Conservation (phyloP, 1,140 invertebrate species). For the Gryllus bimaculatus region DNA sequence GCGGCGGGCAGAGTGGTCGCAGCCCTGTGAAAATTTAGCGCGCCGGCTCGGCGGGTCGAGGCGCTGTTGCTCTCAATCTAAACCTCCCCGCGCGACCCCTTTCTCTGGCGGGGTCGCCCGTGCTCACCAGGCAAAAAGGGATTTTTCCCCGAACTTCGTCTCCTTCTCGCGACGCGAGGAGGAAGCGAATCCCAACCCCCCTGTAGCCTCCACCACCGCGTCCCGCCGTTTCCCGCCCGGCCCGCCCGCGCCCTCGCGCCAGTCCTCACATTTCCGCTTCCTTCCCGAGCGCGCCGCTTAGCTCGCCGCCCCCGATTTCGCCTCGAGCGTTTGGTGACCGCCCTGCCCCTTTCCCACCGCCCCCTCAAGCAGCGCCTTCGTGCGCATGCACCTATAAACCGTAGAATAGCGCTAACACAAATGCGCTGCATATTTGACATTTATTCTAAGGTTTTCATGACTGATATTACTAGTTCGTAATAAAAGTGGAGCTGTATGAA, state of each 20-base stretch:
- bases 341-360: no score
- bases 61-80: not conserved
- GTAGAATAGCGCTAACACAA: not conserved
- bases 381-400: not conserved
- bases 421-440: slow-evolving; percentile 4
- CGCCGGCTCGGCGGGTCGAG: not conserved
- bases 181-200: no score
- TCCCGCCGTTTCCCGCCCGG: not conserved
- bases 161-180: not conserved
- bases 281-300: not conserved
- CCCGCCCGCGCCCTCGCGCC: no score
- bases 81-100: not conserved
- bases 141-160: not conserved
- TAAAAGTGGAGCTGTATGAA: not conserved
- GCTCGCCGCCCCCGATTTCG: not conserved
- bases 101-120: no score
- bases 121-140: not conserved
- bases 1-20: no score
- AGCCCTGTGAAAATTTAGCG: not conserved
- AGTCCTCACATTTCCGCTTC: not conserved
- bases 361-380: no score
- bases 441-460: not conserved
- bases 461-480: slow-evolving; percentile 4
- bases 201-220: not conserved
- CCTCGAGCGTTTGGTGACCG: not conserved